Evolutionary conservation across 2,888 invertebrate species (phyloP).

Genomic region (Mylabris sibirica): DNA sequence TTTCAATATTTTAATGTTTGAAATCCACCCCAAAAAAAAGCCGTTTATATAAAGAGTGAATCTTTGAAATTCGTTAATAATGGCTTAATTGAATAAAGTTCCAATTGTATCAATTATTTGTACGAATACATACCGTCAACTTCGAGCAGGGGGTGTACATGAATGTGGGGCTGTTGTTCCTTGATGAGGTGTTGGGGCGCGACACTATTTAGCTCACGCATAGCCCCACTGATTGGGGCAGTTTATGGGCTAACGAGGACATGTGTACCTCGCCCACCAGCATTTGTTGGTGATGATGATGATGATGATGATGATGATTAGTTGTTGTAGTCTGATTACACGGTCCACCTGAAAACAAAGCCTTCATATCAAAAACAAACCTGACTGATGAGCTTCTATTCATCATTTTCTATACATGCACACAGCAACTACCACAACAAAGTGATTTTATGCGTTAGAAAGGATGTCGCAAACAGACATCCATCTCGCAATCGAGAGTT

Average conservation of each 20-base stretch:
- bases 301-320: background rate
- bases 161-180: conserved; percentile 53
- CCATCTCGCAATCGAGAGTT: too few species aligned
- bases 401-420: conserved; percentile 1
- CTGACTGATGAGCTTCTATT: conserved; percentile 11
- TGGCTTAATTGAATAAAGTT: too few species aligned
- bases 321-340: background rate
- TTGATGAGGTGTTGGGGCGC: conserved; percentile 48
- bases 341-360: conserved; percentile 13
- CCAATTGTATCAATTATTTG: too few species aligned
- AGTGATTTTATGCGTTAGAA: background rate
- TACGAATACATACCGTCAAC: conserved; percentile 47
- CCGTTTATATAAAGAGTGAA: too few species aligned
- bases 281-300: background rate
- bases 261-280: conserved; percentile 39
- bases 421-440: background rate
- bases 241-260: conserved; percentile 40
- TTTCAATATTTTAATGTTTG: too few species aligned
- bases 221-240: conserved; percentile 51
- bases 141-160: conserved; percentile 54
- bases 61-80: too few species aligned
- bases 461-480: background rate
- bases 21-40: too few species aligned
- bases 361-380: conserved; percentile 8
- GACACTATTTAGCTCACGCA: conserved; percentile 53